Base-by-base conservation (phyloP, 2,113 vertebrate genomes). In the Ancistrus triradiatus region DNA sequence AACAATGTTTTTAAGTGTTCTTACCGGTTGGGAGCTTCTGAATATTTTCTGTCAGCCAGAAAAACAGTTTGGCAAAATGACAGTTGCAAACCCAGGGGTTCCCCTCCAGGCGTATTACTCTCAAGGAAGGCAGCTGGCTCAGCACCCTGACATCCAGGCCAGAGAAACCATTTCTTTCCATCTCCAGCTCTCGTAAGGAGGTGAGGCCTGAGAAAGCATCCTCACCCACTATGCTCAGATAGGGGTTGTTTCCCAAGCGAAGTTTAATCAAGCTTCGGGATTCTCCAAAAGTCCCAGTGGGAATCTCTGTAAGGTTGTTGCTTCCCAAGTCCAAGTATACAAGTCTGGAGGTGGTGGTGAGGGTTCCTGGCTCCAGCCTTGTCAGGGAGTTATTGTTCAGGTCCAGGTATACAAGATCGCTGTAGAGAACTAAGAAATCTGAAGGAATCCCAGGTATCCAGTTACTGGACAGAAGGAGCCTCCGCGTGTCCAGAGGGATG, bases 71-170 rank as follows among this genome's bases (percentile, higher is more conserved):
- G 81, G 95, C 91, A 80, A 98, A 98, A 78, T 92, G 91, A 75
- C 96, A 98, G 79, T 98, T 93, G 61, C 95, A 98, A 6, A 93
- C 82, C 96, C 96, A 98, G 0, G 96, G 96, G 85, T 98, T 98
- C 52, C 94, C 95, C 79, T 98, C 96, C 22, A 98, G 72, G 65
- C 90, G 90, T 68, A 98, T 79, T 19, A 87, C 75, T 72, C 94
- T 85, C 58, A 98, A 85, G 22, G 93, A 95, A 42, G 94, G 91
- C 65, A 98, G 82, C 11, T 91, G 88, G 66, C 85, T 90, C 59
- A 98, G 83, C 60, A 89, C 83, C 63, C 87, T 87, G 78, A 95
- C 93, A 11, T 82, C 88, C 15, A 98, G 88, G 78, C 88, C 84
- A 27, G 90, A 91, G 21, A 98, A 84, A 7, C 90, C 87, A 74